A percentile compares a stretch with the other conserved stretches of the same genome.
Evolutionary conservation across 1,140 invertebrate species (phyloP).

Genomic region (Rhopalosiphum padi): DNA sequence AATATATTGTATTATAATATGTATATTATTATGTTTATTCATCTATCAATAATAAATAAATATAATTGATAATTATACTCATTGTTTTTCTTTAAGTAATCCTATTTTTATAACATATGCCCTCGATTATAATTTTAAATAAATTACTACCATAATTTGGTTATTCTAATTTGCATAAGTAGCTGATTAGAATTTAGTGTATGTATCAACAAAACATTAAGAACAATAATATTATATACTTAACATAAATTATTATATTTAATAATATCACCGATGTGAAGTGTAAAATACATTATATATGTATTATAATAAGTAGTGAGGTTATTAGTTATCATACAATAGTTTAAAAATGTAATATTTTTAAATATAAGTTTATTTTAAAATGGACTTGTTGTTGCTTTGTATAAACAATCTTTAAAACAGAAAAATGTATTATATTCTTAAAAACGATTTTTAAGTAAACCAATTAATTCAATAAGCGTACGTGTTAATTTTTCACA

Average conservation of each 20-base stretch:
- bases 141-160: background rate
- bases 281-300: background rate
- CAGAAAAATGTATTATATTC: background rate
- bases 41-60: too few species aligned
- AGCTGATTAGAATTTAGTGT: background rate
- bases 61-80: background rate
- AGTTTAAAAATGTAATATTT: background rate
- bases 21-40: too few species aligned
- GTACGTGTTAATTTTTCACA: background rate
- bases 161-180: background rate
- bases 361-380: background rate
- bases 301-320: background rate
- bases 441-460: background rate
- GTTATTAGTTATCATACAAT: background rate
- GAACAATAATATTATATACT: background rate
- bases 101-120: background rate
- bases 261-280: background rate
- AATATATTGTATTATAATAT: background rate
- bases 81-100: background rate
- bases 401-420: background rate
- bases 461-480: background rate
- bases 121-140: background rate
- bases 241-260: background rate
- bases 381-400: background rate
- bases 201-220: background rate